Evolutionary conservation across 53 echinoderm and acorn worm genomes (phyloP), one percentile per base, ranked within the genome.

Genomic region (Holothuria scabra): DNA sequence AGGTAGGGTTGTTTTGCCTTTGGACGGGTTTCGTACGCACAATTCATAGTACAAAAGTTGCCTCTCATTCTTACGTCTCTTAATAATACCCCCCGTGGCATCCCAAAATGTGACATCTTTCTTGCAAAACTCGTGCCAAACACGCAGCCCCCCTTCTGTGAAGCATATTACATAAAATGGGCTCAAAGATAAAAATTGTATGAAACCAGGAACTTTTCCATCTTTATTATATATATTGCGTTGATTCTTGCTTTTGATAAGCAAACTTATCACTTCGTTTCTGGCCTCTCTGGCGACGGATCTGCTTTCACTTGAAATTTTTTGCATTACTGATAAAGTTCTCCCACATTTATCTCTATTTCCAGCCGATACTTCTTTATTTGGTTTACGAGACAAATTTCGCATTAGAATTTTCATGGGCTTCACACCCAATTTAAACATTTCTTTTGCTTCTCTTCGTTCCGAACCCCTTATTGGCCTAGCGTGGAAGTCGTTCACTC

Each of bases 11-110:
- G 75, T 46, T 75, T 56, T 25, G 2, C 75, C 11, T 19, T 37
- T 9, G 10, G n/a, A 48, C 5, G 19, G 19, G 52, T 52, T 75
- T 26, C 75, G 46, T 4, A 75, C 75, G 22, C 12, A 75, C 26
- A 75, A 22, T 22, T 75, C 75, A 26, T 75, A 75, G 52, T 75
- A 56, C 25, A 75, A 21, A 46, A 75, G 25, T 75, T 52, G 38
- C 23, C 52, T 75, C 16, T 9, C 16, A 5, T 26, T 21, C 12
- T 48, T 41, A 46, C 52, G 16, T n/a, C 48, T 41, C 13, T 41
- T n/a, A 28, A 75, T 26, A 9, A 46, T 48, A 18, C 75, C 41
- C 8, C 75, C 75, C 5, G 75, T 75, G 9, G 75, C 75, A 13
- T 75, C 75, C 75, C 75, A 75, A 16, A 75, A 75, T 26, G 49